phyloP scores from a whole-genome alignment of 2,888 invertebrate species.

The Pachliopta kotzebuea region DNA sequence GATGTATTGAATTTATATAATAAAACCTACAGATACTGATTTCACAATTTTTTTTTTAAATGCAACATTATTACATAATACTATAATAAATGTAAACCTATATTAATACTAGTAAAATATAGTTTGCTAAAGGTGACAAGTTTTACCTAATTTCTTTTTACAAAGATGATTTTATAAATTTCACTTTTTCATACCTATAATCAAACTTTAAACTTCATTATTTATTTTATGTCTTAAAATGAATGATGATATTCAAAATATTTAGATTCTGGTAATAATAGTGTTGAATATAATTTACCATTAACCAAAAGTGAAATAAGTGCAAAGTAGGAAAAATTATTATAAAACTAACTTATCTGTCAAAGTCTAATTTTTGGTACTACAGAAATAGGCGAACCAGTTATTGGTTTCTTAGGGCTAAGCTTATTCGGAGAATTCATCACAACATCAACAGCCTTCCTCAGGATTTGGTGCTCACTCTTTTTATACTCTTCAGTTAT shows the following conservation, averaged over 20 bases:
- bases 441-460: constrained; percentile 71
- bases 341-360: constrained; percentile 23
- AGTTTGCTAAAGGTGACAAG: constrained; percentile 21
- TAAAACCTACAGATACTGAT: background rate
- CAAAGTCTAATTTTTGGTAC: constrained; percentile 63
- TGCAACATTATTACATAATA: background rate
- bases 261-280: too few species aligned
- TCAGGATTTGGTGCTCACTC: constrained; percentile 78
- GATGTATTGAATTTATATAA: too few species aligned
- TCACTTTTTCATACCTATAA: too few species aligned
- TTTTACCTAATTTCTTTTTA: background rate
- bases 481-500: constrained; percentile 83
- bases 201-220: too few species aligned
- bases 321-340: too few species aligned
- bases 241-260: too few species aligned
- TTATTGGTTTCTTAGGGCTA: constrained; percentile 72
- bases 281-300: too few species aligned
- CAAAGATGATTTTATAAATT: too few species aligned
- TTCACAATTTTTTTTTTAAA: background rate
- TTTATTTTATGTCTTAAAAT: too few species aligned
- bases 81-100: background rate
- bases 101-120: background rate
- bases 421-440: constrained; percentile 72
- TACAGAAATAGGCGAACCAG: constrained; percentile 63
- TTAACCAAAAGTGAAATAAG: too few species aligned